These are phyloP conservation scores for Telmatochromis brachygnathus DNA, from an alignment of 2,113 vertebrate species.

Conservation along the genomic window DNA sequence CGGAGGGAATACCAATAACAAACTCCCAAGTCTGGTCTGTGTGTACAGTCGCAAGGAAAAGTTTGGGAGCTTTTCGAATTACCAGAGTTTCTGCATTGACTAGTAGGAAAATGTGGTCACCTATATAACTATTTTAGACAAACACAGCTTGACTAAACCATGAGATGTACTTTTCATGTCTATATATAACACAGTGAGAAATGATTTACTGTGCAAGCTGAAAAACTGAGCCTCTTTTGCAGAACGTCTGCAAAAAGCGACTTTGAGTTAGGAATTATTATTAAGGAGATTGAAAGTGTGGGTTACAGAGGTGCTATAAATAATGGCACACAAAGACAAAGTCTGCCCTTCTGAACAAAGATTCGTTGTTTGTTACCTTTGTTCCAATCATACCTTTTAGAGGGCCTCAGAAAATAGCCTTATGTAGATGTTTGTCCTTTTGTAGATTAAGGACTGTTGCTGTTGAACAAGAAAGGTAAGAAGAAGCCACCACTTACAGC, in stretches of 20 bases:
- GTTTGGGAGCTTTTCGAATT: not conserved
- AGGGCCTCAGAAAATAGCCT: not conserved
- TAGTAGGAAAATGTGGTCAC: not conserved
- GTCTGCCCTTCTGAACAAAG: not conserved
- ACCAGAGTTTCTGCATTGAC: not conserved
- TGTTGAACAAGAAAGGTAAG: not conserved
- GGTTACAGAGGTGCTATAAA: not conserved
- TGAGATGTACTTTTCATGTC: not conserved
- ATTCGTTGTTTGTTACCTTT: not conserved
- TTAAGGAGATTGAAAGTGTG: not conserved
- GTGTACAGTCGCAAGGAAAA: not conserved
- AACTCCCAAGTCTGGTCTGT: slow-evolving; percentile 6
- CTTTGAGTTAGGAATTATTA: not conserved
- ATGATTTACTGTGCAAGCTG: not conserved
- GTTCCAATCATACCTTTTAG: not conserved
- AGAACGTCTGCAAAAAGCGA: not conserved
- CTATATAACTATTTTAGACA: not conserved
- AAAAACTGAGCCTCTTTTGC: not conserved
- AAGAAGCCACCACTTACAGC: not conserved
- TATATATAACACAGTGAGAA: not conserved
- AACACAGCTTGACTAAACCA: not conserved
- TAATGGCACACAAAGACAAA: not conserved
- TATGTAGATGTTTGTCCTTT: not conserved
- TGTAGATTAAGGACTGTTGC: not conserved
- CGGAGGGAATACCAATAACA: slow-evolving; percentile 39